Evolutionary conservation across 2,888 invertebrate genomes (phyloP).

Genomic region (Bugulina stolonifera): DNA sequence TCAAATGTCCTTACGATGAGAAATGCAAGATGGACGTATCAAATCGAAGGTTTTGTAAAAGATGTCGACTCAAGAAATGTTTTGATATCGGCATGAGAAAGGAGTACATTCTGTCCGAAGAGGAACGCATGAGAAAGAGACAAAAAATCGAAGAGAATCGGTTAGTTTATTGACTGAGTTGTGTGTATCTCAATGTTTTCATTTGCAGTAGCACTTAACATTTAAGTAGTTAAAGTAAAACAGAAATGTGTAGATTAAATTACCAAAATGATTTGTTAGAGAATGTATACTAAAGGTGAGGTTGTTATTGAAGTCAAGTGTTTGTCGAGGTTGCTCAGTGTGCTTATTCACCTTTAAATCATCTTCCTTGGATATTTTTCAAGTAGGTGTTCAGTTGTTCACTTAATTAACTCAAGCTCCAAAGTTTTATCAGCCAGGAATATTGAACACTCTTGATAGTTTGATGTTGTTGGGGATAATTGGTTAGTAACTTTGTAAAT

Average conservation of each 20-base stretch:
- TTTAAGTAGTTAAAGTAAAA: too few species aligned
- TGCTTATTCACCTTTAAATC: not conserved
- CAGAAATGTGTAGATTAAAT: not conserved
- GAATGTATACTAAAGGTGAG: not conserved
- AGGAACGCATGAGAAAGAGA: slow-evolving; percentile 69
- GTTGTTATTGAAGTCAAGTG: not conserved
- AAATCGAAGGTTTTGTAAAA: slow-evolving; percentile 90
- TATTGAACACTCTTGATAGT: not conserved
- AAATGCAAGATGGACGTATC: slow-evolving; percentile 87
- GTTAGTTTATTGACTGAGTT: too few species aligned
- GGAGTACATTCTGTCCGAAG: slow-evolving; percentile 94
- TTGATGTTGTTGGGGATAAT: too few species aligned
- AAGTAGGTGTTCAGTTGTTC: not conserved
- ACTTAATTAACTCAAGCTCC: not conserved
- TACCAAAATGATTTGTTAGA: not conserved
- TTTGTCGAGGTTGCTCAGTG: not conserved
- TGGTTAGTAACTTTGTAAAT: slow-evolving; percentile 2
- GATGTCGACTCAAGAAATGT: slow-evolving; percentile 90
- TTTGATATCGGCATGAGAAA: slow-evolving; percentile 93
- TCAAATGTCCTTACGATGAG: slow-evolving; percentile 87
- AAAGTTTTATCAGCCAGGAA: not conserved
- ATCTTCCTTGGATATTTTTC: not conserved
- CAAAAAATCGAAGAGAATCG: slow-evolving; percentile 85
- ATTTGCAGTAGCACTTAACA: too few species aligned
- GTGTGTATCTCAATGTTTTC: too few species aligned